phyloP scores from a whole-genome alignment of 1,140 invertebrate genomes.

The Lepidurus apus region DNA sequence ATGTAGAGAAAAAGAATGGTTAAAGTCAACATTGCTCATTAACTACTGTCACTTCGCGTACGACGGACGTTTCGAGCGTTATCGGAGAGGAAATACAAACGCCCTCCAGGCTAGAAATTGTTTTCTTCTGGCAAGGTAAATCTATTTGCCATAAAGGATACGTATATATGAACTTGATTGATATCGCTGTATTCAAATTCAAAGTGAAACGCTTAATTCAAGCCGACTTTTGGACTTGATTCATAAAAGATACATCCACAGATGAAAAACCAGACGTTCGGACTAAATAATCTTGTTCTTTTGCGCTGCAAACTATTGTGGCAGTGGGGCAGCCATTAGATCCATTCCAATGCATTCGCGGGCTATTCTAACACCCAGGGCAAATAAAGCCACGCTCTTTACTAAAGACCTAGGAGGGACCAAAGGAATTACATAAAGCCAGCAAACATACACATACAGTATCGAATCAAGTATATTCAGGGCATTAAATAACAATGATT shows the following conservation, averaged over 20 bases:
- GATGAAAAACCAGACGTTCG: conserved; percentile 13
- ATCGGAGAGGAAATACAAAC: no score
- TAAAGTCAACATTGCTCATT: neutral
- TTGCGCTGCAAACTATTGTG: neutral
- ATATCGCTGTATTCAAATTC: neutral
- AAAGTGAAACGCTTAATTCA: conserved; percentile 12
- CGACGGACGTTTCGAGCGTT: no score
- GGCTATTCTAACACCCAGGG: conserved; percentile 36
- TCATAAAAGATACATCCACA: conserved; percentile 24
- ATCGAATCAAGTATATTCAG: neutral
- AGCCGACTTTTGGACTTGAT: neutral
- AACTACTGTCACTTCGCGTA: neutral
- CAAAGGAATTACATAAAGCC: neutral
- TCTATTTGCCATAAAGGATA: no score
- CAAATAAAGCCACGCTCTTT: conserved; percentile 37
- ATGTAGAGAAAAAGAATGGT: neutral
- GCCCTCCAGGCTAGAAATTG: no score
- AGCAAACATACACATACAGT: conserved; percentile 2
- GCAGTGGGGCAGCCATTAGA: conserved; percentile 36
- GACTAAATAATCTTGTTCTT: neutral
- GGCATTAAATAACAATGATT: neutral
- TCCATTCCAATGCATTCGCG: conserved; percentile 37
- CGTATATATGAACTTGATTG: neutral
- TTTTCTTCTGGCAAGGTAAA: no score
- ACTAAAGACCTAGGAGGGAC: conserved; percentile 36